Conservation (phyloP, 1,140 invertebrate genomes). For the Cataglyphis hispanica region DNA sequence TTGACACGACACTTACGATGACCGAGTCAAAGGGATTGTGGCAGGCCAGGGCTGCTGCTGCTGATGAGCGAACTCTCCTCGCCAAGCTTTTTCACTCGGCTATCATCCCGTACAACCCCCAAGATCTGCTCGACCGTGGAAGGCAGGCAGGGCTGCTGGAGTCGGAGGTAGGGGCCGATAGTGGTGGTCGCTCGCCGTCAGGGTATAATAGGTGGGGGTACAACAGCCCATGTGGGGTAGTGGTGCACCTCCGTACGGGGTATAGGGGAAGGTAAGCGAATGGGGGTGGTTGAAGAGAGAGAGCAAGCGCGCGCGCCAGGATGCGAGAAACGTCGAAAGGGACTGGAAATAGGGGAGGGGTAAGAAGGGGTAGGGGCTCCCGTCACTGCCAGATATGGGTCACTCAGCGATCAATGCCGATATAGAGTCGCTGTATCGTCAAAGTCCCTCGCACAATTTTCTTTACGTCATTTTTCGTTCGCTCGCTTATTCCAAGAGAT, state of each 20-base stretch:
- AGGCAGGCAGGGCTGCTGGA: slow-evolving; percentile 78
- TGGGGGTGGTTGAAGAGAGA: slow-evolving; percentile 31
- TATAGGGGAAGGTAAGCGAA: slow-evolving; percentile 32
- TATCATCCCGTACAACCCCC: slow-evolving; percentile 79
- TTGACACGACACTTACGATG: slow-evolving; percentile 83
- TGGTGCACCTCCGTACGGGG: slow-evolving; percentile 45
- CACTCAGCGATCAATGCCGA: slow-evolving; percentile 85
- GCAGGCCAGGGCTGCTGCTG: slow-evolving; percentile 85
- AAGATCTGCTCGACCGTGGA: slow-evolving; percentile 80
- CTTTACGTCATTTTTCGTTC: slow-evolving; percentile 62
- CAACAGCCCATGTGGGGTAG: slow-evolving; percentile 35
- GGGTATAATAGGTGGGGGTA: slow-evolving; percentile 52
- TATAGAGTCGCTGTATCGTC: slow-evolving; percentile 74
- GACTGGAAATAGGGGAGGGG: slow-evolving; percentile 49
- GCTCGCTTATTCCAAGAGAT: neutral
- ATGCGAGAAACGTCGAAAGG: slow-evolving; percentile 45
- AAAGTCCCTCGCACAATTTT: slow-evolving; percentile 68
- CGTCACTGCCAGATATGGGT: slow-evolving; percentile 84
- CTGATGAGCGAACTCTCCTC: slow-evolving; percentile 74
- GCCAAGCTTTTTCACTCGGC: slow-evolving; percentile 78
- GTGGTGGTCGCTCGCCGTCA: slow-evolving; percentile 60
- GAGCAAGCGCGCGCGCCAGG: slow-evolving; percentile 49
- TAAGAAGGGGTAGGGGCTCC: slow-evolving; percentile 72
- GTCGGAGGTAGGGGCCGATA: slow-evolving; percentile 68
- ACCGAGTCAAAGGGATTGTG: slow-evolving; percentile 86